Percentiles rank a stretch among this genome's conserved stretches.
phyloP scores from a whole-genome alignment of 2,888 invertebrate genomes.

The Formica aserva region DNA sequence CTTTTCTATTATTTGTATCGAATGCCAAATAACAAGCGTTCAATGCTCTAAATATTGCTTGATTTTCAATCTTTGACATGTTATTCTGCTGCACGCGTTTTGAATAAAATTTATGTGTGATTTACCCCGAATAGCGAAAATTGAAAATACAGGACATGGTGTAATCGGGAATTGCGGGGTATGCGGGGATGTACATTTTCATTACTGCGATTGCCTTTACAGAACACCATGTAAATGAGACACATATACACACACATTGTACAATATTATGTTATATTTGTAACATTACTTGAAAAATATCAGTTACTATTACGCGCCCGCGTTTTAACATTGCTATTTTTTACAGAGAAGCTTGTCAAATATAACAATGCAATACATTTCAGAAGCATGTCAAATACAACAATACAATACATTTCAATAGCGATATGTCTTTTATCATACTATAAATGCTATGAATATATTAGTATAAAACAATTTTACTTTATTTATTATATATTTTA shows the following conservation, averaged over 20 bases:
- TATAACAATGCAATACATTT: background rate
- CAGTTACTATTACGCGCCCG: background rate
- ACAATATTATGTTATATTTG: background rate
- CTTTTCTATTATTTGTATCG: background rate
- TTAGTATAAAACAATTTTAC: background rate
- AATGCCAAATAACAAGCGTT: slow-evolving; percentile 26
- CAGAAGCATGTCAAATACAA: no score
- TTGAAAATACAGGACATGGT: slow-evolving; percentile 21
- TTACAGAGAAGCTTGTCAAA: slow-evolving; percentile 36
- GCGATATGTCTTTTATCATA: background rate
- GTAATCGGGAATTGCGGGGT: background rate
- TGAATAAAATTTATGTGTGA: slow-evolving; percentile 22
- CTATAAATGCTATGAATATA: slow-evolving; percentile 1
- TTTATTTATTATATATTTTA: background rate
- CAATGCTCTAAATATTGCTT: slow-evolving; percentile 7
- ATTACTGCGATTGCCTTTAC: slow-evolving; percentile 40
- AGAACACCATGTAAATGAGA: slow-evolving; percentile 2
- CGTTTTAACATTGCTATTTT: slow-evolving; percentile 27
- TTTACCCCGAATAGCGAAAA: slow-evolving; percentile 22
- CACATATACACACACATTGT: background rate
- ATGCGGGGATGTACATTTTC: slow-evolving; percentile 1
- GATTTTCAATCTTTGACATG: slow-evolving; percentile 43
- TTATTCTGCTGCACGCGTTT: slow-evolving; percentile 3
- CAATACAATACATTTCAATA: background rate
- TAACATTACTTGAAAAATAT: slow-evolving; percentile 37